Conservation (phyloP, 2,888 invertebrate species). For the Smittia aterrima region DNA sequence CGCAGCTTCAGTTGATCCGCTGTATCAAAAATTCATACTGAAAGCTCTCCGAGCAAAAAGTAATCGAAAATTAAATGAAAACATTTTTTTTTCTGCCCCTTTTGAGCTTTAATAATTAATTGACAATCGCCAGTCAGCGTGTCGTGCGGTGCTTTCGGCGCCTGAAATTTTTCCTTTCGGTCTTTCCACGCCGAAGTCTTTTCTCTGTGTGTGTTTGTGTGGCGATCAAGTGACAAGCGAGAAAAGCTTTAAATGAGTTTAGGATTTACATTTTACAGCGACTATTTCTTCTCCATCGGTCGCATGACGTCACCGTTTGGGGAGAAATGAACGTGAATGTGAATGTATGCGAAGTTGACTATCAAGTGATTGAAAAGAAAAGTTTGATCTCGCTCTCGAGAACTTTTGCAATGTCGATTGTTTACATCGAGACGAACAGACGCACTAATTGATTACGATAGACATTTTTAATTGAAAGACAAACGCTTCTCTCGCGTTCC, state of each 20-base stretch:
- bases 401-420: neutral
- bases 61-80: too few relatives aligned
- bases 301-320: slow-evolving; percentile 1
- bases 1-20: neutral
- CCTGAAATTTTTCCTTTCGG: slow-evolving; percentile 1
- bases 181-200: too few relatives aligned
- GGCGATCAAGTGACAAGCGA: neutral
- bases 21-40: too few relatives aligned
- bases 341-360: neutral
- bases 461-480: slow-evolving; percentile 8
- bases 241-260: neutral
- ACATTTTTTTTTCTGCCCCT: too few relatives aligned
- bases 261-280: neutral
- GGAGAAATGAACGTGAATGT: neutral
- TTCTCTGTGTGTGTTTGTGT: neutral
- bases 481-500: neutral
- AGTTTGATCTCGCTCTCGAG: neutral
- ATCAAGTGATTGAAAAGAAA: neutral
- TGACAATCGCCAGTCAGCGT: too few relatives aligned
- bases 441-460: slow-evolving; percentile 7
- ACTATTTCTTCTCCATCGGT: neutral
- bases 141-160: neutral
- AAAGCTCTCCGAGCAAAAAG: too few relatives aligned
- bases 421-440: slow-evolving; percentile 9
- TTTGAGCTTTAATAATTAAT: too few relatives aligned